Conservation (phyloP, 1,140 invertebrate genomes). For the Drosophila triauraria region DNA sequence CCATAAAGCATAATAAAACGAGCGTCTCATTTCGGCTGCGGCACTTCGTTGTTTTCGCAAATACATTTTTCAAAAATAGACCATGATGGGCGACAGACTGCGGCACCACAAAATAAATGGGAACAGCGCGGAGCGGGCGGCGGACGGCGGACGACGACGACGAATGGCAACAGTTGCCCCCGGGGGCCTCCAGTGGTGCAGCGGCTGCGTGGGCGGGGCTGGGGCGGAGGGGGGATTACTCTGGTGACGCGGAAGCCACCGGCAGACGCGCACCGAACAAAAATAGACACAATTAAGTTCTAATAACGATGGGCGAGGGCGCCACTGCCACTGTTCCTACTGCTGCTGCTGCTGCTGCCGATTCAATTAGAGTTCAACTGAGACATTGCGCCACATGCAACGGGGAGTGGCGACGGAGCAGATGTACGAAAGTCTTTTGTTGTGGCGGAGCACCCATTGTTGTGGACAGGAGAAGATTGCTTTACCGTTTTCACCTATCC, state of each 20-base stretch:
- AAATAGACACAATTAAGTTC: slow-evolving; percentile 81
- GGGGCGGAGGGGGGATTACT: slow-evolving; percentile 47
- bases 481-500: slow-evolving; percentile 70
- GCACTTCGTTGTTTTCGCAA: slow-evolving; percentile 72
- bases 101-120: slow-evolving; percentile 58
- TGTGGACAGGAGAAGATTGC: slow-evolving; percentile 22
- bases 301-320: slow-evolving; percentile 66
- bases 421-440: slow-evolving; percentile 28
- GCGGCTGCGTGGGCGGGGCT: slow-evolving; percentile 9
- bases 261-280: slow-evolving; percentile 65
- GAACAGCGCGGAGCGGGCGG: slow-evolving; percentile 25
- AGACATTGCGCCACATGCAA: slow-evolving; percentile 64
- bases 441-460: slow-evolving; percentile 29
- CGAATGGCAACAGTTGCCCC: slow-evolving; percentile 39
- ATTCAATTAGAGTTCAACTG: slow-evolving; percentile 74
- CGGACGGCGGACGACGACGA: background rate
- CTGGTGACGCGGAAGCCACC: slow-evolving; percentile 62
- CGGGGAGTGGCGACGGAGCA: slow-evolving; percentile 20
- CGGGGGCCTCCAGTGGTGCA: slow-evolving; percentile 29
- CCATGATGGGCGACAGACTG: slow-evolving; percentile 69
- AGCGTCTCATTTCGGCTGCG: slow-evolving; percentile 63
- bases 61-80: slow-evolving; percentile 77
- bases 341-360: slow-evolving; percentile 32
- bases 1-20: slow-evolving; percentile 70
- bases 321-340: slow-evolving; percentile 18